A percentile compares a stretch with the other conserved stretches of the same genome.
These are phyloP conservation scores for Pitangus sulphuratus DNA, from an alignment of 2,797 vertebrate species.

Conservation along the genomic window DNA sequence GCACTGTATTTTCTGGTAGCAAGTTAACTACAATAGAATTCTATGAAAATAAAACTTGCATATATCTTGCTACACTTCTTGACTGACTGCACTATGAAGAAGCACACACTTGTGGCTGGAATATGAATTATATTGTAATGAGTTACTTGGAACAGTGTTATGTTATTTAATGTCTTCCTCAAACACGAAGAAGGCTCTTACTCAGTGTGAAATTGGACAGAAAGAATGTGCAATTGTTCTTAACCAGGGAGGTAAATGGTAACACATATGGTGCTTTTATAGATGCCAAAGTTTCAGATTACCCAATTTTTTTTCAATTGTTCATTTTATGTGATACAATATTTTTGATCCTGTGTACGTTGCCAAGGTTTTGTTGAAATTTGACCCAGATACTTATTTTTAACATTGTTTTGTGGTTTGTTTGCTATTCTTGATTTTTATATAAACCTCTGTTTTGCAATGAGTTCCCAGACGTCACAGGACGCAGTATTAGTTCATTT, in stretches of 20 bases:
- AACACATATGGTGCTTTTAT: neutral
- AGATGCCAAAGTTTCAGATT: neutral
- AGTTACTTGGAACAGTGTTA: neutral
- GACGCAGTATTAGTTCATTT: no score
- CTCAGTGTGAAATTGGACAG: neutral
- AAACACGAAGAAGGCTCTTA: neutral
- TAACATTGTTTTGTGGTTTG: neutral
- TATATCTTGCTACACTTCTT: neutral
- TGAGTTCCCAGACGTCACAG: neutral
- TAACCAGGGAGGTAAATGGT: neutral
- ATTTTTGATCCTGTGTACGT: neutral
- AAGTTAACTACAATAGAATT: neutral
- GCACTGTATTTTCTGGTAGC: neutral
- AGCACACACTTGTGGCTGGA: neutral
- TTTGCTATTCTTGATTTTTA: neutral
- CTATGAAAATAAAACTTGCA: neutral
- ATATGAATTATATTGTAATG: neutral
- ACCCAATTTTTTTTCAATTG: neutral
- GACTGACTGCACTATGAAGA: neutral
- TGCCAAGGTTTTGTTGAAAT: neutral
- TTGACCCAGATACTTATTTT: neutral
- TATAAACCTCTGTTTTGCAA: neutral
- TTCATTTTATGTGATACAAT: neutral
- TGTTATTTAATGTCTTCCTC: neutral
- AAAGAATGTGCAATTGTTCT: neutral